These are phyloP conservation scores for Calcarius lapponicus DNA, from an alignment of 2,797 vertebrate species.

Conservation along the genomic window DNA sequence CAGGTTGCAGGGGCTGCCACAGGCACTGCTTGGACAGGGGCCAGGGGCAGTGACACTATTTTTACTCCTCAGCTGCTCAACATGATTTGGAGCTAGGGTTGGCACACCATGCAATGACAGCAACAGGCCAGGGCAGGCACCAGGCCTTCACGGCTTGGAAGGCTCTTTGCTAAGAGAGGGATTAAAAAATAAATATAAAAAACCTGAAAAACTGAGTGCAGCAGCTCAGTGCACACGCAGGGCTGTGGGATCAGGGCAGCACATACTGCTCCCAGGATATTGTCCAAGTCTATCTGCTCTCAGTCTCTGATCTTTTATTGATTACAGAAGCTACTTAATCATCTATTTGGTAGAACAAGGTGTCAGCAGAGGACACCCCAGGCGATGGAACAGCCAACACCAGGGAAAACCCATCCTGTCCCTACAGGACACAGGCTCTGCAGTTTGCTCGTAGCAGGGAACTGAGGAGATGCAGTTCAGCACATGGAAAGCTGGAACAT, in stretches of 20 bases:
- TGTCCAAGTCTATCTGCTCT: rapidly evolving
- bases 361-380: background rate
- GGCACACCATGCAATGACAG: background rate
- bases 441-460: background rate
- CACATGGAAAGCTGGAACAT: background rate
- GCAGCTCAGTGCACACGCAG: background rate
- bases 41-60: background rate
- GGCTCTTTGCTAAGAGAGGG: background rate
- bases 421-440: background rate
- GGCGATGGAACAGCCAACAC: rapidly evolving
- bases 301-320: background rate
- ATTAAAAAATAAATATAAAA: background rate
- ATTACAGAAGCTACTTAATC: background rate
- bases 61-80: background rate
- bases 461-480: background rate
- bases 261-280: rapidly evolving
- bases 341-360: background rate
- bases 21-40: background rate
- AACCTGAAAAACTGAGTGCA: rapidly evolving
- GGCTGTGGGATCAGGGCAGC: background rate
- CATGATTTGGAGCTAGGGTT: rapidly evolving
- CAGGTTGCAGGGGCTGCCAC: background rate
- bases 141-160: background rate
- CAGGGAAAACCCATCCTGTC: rapidly evolving
- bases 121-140: background rate